Base-by-base conservation (phyloP, 1,140 invertebrate species). In the Palaemon carinicauda region DNA sequence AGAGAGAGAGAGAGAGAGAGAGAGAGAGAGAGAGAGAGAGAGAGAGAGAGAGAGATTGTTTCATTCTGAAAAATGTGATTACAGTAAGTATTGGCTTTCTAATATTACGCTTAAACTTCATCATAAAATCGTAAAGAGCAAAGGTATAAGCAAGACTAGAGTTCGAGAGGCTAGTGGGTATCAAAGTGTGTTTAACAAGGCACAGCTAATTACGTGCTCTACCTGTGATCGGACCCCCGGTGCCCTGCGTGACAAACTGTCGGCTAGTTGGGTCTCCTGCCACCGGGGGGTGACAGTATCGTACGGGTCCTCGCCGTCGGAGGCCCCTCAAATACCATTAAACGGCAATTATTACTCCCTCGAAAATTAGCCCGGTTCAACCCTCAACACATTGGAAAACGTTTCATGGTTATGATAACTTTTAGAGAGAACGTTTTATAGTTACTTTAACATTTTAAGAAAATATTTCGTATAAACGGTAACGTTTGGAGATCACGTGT, bases 161-260 rank as follows among this genome's bases (percentile, higher is more conserved):
- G 41, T 41, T 5, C 41, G 41, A 41, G 41, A 41, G 41, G 41
- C 7, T 5, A 41, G 7, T 21, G 41, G 31, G 33, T 29, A 29
- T 21, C 75, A 79, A 85, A 85, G 78, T 78, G 82, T 41, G 50
- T 56, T 56, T 79, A 85, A 85, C 82, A 71, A 85, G 74, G 54
- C 81, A 82, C 74, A 41, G 52, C 81, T 85, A 85, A 85, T 85
- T 85, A 85, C 82, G 60, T 79, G 54, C 60, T 85, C 33, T 77
- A 65, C 74, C 74, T 21, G 54, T 21, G 51, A 85, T 84, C 53
- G 82, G 54, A 54, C 74, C 82, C 82, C 82, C 53, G 75, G 54
- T 52, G 82, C 24, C 41, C 53, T 60, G 74, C 82, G 82, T 85
- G 82, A 85, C 82, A 85, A 65, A 54, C 56, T 81, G 17, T 31